Conservation (phyloP, 1,140 invertebrate genomes). For the Euura saliciscinereae region DNA sequence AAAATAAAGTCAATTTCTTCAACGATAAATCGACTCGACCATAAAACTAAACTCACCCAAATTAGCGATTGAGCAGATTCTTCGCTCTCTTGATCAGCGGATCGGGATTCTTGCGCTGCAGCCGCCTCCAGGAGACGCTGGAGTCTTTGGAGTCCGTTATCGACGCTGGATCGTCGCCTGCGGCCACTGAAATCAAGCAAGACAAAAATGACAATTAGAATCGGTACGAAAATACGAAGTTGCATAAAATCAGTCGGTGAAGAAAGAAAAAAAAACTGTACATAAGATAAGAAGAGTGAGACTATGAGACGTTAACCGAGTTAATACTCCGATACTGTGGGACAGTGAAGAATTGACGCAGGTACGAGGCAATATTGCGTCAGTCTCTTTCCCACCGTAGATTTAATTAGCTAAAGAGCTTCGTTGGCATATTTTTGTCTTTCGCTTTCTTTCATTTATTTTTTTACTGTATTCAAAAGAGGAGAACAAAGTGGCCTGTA, state of each 20-base stretch:
- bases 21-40: too few species aligned
- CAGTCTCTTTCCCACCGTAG: background rate
- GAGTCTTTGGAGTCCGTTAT: conserved; percentile 31
- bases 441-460: background rate
- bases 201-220: background rate
- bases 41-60: conserved; percentile 32
- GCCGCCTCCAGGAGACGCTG: conserved; percentile 31
- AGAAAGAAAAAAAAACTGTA: background rate
- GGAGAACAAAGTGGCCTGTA: background rate
- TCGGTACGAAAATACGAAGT: background rate
- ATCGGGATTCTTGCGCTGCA: conserved; percentile 24
- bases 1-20: too few species aligned
- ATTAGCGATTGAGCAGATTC: conserved; percentile 25
- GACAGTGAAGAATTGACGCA: background rate
- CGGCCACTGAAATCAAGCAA: conserved; percentile 45
- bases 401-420: background rate
- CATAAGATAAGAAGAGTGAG: background rate
- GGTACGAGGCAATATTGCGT: background rate
- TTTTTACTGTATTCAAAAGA: background rate
- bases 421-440: background rate
- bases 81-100: conserved; percentile 26
- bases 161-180: conserved; percentile 44
- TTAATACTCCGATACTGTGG: background rate
- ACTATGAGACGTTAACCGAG: background rate
- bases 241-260: too few species aligned